phyloP scores from a whole-genome alignment of 2,888 invertebrate species.

The Nymphalis polychloros region DNA sequence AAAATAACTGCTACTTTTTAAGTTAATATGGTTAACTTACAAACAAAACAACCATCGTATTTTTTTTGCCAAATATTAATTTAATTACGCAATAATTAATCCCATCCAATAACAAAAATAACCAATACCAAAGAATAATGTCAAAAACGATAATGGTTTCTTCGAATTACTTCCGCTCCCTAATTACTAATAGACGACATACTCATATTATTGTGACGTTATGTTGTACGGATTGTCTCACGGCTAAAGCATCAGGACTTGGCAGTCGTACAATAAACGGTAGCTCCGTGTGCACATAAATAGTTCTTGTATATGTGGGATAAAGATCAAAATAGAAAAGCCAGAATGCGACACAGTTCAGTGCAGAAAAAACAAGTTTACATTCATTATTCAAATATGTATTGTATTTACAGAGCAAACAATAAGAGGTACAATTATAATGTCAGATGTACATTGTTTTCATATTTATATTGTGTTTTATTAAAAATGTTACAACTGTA shows the following conservation, averaged over 20 bases:
- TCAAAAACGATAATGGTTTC: background rate
- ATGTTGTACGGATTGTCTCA: conserved; percentile 33
- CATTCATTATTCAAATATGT: conserved; percentile 31
- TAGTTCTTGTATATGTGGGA: background rate
- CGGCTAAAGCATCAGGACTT: conserved; percentile 34
- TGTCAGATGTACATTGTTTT: background rate
- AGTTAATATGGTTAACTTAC: too few relatives aligned
- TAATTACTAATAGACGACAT: background rate
- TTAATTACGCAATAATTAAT: too few relatives aligned
- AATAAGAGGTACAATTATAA: conserved; percentile 13
- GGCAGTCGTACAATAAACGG: conserved; percentile 32
- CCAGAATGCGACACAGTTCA: background rate
- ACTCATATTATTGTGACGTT: background rate
- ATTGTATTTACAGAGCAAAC: conserved; percentile 20
- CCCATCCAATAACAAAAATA: too few relatives aligned
- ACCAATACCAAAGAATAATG: too few relatives aligned
- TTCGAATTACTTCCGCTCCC: too few relatives aligned
- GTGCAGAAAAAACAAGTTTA: conserved; percentile 22
- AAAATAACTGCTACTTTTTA: too few relatives aligned
- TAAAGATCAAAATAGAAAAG: conserved; percentile 20
- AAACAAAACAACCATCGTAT: too few relatives aligned
- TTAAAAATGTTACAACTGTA: background rate
- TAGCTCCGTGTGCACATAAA: background rate
- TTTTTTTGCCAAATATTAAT: too few relatives aligned
- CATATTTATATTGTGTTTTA: background rate